A percentile compares a stretch with the other conserved stretches of the same genome.
These are phyloP conservation scores for Sinella curviseta DNA, from an alignment of 1,140 invertebrate genomes.

Conservation along the genomic window DNA sequence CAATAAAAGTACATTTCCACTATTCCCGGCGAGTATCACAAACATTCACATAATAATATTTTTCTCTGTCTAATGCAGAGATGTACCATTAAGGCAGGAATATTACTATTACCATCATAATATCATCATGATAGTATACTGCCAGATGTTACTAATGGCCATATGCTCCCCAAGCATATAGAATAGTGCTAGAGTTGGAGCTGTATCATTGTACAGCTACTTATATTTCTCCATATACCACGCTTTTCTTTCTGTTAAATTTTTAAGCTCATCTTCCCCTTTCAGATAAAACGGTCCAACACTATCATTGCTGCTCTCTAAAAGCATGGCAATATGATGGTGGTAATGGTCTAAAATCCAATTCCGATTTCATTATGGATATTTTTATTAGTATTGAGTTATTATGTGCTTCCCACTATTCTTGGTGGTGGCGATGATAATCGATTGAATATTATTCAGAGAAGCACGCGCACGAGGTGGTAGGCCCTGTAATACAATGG, in stretches of 20 bases:
- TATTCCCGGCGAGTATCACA: neutral
- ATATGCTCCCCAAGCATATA: neutral
- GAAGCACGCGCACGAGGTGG: too few relatives aligned
- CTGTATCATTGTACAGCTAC: too few relatives aligned
- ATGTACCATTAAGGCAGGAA: neutral
- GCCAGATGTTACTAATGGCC: constrained; percentile 16
- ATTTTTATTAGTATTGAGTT: neutral
- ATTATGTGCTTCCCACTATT: too few relatives aligned
- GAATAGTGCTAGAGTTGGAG: neutral
- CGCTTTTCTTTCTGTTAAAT: neutral
- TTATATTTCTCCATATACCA: too few relatives aligned
- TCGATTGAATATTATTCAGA: too few relatives aligned
- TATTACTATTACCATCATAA: neutral
- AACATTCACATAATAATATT: neutral
- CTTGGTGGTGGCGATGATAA: too few relatives aligned
- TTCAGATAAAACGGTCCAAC: neutral
- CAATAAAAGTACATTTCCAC: neutral
- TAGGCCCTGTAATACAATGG: too few relatives aligned
- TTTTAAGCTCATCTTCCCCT: neutral
- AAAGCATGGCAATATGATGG: neutral
- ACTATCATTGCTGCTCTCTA: neutral
- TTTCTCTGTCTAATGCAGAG: neutral
- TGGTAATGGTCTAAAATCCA: neutral
- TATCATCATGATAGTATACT: neutral
- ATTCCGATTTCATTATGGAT: constrained; percentile 14